phyloP scores from a whole-genome alignment of 2,113 vertebrate genomes.

The Nyctibius bracteatus region DNA sequence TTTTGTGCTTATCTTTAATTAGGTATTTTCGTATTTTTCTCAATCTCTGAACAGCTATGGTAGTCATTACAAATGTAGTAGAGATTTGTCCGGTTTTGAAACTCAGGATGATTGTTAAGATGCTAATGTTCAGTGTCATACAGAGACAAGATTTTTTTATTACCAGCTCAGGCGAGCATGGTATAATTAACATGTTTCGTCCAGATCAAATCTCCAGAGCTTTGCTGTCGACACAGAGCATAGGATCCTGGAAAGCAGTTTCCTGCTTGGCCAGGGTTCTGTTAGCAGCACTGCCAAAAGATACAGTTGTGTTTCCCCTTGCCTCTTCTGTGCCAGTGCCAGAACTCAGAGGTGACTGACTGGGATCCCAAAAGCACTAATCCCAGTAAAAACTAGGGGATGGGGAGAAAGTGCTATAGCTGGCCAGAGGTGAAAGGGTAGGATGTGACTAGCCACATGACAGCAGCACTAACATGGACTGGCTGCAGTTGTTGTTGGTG shows the following conservation, averaged over 20 bases:
- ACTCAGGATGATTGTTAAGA: not conserved
- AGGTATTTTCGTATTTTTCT: not conserved
- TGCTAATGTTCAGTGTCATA: not conserved
- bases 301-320: not conserved
- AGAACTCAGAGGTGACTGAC: not conserved
- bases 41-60: not conserved
- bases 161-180: not conserved
- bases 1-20: not conserved
- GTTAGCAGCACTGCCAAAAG: not conserved
- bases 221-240: not conserved
- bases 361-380: not conserved
- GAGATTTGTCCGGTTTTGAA: not conserved
- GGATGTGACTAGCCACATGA: not conserved
- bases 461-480: not conserved
- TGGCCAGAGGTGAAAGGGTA: not conserved
- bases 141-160: not conserved
- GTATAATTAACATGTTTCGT: not conserved
- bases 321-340: not conserved
- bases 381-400: not conserved
- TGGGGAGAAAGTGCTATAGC: not conserved
- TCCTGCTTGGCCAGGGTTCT: constrained; percentile 14
- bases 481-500: not conserved
- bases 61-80: not conserved
- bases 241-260: constrained; percentile 17
- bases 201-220: not conserved